Evolutionary conservation across 64 coral and sea anemone genomes (phyloP).

Genomic region (Pocillopora verrucosa): DNA sequence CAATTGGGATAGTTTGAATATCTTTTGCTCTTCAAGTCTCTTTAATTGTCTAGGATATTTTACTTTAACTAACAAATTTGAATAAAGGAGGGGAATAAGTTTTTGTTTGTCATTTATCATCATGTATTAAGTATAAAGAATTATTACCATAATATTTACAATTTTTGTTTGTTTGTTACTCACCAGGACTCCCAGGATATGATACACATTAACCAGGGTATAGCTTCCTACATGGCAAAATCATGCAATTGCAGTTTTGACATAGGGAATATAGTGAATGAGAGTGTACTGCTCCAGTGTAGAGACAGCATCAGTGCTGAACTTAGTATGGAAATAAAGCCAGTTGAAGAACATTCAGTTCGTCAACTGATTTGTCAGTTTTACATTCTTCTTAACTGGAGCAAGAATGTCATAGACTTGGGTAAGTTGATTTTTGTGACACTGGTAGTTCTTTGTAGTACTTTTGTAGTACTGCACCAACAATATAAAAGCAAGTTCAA

Average conservation of each 20-base stretch:
- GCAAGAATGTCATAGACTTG: constrained; percentile 81
- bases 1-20: no score
- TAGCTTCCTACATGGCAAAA: constrained; percentile 32
- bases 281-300: constrained; percentile 58
- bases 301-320: constrained; percentile 76
- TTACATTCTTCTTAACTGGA: constrained; percentile 41
- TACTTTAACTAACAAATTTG: no score
- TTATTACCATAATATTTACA: no score
- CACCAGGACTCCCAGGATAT: neutral
- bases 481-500: no score
- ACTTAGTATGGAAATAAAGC: constrained; percentile 66
- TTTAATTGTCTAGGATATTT: no score
- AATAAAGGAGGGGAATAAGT: no score
- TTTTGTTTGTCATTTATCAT: no score
- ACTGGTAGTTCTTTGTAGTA: no score
- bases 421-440: constrained; percentile 34
- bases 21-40: no score
- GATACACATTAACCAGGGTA: neutral
- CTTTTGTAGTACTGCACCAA: no score
- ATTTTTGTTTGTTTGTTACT: neutral
- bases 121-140: neutral
- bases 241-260: constrained; percentile 69
- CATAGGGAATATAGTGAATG: constrained; percentile 30
- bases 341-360: constrained; percentile 36
- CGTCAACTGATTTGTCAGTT: constrained; percentile 73